Evolutionary conservation across 1,140 invertebrate species (phyloP).

Genomic region (Drosophila kurseongensis): DNA sequence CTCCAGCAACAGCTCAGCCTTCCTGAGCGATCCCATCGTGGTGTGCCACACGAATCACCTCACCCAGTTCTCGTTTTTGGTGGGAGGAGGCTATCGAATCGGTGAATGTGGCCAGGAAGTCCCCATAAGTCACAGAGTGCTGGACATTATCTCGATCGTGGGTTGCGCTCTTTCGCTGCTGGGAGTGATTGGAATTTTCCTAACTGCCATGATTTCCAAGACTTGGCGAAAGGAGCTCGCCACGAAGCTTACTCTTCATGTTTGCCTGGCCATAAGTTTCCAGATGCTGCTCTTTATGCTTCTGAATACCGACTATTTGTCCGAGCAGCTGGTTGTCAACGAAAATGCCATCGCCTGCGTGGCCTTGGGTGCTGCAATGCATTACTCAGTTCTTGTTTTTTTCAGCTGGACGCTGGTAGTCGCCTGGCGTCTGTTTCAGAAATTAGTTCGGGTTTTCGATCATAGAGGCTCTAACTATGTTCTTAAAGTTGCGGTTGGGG

Average conservation of each 20-base stretch:
- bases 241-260: constrained; percentile 87
- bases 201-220: constrained; percentile 86
- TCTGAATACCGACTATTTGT: constrained; percentile 85
- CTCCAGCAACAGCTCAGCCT: constrained; percentile 25
- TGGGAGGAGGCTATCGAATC: constrained; percentile 82
- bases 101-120: constrained; percentile 67
- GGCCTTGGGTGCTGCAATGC: constrained; percentile 86
- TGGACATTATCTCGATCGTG: constrained; percentile 87
- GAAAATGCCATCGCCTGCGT: constrained; percentile 33
- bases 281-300: constrained; percentile 84
- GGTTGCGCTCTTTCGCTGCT: constrained; percentile 87
- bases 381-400: constrained; percentile 87
- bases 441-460: no score
- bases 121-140: constrained; percentile 84
- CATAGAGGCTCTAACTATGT: constrained; percentile 85
- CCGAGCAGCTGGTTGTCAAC: constrained; percentile 73
- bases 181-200: constrained; percentile 86
- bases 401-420: constrained; percentile 89
- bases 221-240: constrained; percentile 87
- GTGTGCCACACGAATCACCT: constrained; percentile 87
- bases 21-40: constrained; percentile 58
- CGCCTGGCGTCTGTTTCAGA: constrained; percentile 87
- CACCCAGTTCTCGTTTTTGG: constrained; percentile 87
- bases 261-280: constrained; percentile 85
- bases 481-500: constrained; percentile 85